phyloP scores from a whole-genome alignment of 2,113 vertebrate genomes.

The Mesitornis unicolor region DNA sequence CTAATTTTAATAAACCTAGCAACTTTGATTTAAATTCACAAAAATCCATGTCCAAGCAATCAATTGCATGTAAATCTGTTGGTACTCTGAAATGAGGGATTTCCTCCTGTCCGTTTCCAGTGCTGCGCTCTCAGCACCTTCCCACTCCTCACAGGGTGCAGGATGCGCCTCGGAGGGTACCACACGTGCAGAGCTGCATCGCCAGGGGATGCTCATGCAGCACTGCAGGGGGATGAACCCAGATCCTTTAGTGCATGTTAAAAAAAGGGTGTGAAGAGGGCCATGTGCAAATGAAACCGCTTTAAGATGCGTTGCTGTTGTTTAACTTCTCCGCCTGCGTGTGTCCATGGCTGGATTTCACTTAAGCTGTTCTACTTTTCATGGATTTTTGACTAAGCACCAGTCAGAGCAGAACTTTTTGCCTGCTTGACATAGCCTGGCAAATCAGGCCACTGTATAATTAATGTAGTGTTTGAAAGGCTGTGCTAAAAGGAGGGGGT shows the following conservation, averaged over 20 bases:
- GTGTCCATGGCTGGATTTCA: fast-evolving
- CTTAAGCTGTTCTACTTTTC: neutral
- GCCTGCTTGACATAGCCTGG: neutral
- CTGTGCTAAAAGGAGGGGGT: neutral
- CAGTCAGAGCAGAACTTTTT: neutral
- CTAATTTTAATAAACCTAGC: too few relatives aligned
- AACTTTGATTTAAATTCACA: neutral
- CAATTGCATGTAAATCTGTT: neutral
- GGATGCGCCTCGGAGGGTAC: neutral
- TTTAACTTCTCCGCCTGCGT: neutral
- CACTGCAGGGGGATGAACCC: fast-evolving
- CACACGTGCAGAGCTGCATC: fast-evolving
- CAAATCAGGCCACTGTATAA: neutral
- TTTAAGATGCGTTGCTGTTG: fast-evolving
- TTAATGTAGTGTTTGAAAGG: fast-evolving
- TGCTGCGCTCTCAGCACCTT: neutral
- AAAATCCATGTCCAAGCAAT: neutral
- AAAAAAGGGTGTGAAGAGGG: too few relatives aligned
- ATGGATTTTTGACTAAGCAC: neutral
- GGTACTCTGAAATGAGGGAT: neutral
- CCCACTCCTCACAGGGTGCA: fast-evolving
- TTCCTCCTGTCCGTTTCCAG: neutral
- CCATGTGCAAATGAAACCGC: fast-evolving
- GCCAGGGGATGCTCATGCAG: fast-evolving
- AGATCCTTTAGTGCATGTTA: fast-evolving